Conservation (phyloP, 2,888 invertebrate species). For the Plebejus melissa region DNA sequence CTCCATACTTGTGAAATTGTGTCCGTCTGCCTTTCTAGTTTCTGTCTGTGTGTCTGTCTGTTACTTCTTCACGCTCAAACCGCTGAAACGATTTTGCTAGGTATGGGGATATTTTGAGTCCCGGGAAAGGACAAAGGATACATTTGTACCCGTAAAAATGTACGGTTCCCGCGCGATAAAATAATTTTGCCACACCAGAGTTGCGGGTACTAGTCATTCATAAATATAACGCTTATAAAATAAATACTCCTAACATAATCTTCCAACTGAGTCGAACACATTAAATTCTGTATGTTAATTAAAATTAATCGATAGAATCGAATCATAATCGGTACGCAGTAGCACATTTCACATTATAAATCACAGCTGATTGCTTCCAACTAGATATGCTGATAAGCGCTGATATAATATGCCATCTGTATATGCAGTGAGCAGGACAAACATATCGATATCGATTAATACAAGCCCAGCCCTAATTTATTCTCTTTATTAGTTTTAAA, state of each 20-base stretch:
- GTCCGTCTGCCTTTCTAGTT: too few relatives aligned
- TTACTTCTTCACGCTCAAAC: too few relatives aligned
- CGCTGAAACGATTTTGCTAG: too few relatives aligned
- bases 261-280: neutral
- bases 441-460: conserved; percentile 18
- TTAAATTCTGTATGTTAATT: conserved; percentile 16
- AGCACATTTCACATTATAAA: conserved; percentile 58
- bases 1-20: too few relatives aligned
- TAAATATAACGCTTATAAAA: neutral
- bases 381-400: conserved; percentile 59
- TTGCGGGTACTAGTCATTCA: too few relatives aligned
- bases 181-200: too few relatives aligned
- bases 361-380: conserved; percentile 53
- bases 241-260: neutral
- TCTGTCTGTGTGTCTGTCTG: too few relatives aligned
- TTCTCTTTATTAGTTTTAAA: conserved; percentile 9
- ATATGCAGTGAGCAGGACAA: conserved; percentile 23
- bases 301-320: conserved; percentile 40
- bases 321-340: conserved; percentile 34
- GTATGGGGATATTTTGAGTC: too few relatives aligned
- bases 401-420: conserved; percentile 44
- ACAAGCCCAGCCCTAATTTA: neutral
- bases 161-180: too few relatives aligned
- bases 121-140: too few relatives aligned
- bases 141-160: too few relatives aligned